Evolutionary conservation across 1,140 invertebrate species (phyloP), one percentile per base, ranked within the genome.

Genomic region (Solenopsis invicta): DNA sequence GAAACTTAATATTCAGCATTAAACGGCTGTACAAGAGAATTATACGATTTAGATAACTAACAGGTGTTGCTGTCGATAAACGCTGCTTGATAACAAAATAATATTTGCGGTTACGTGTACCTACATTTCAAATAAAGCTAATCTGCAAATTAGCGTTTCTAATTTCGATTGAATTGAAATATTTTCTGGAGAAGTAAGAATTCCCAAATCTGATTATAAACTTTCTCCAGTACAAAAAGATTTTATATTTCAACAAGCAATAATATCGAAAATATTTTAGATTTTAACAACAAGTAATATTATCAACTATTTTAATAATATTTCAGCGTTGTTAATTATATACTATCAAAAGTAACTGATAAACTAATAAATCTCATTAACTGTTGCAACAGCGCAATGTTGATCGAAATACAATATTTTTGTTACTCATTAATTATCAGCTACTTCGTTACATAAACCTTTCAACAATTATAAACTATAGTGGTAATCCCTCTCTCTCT

Each of bases 1-100:
- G 64, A 41, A 81, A 54, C 64, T 71, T 41, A 69, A 81, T 71
- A 81, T 56, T 13, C 16, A 12, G 34, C 5, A 54, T 71, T 81
- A 71, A 69, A 81, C 21, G 41, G 48, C 48, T 37, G n/a, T 52
- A 37, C 3, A 41, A 18, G 2, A 21, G 10, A 21, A 81, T 81
- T 71, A 81, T 69, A 56, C 48, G 77, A 81, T 81, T 81, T 71
- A 69, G 64, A 71, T 81, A 69, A 69, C 34, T 75, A 41, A 69
- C 59, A 34, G 41, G 45, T 81, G 62, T 54, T 18, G 48, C 13
- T 54, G 48, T 29, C 34, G 61, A 37, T 80, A 69, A 81, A 81
- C 29, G 48, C 9, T 37, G n/a, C n/a, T n/a, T n/a, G 64, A 24
- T 81, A 69, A 71, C n/a, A 71, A 81, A 71, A 81, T 81, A 81